Percentiles rank a stretch among this genome's conserved stretches.
Conservation (phyloP, 2,797 vertebrate species). For the Chloroceryle amazona region DNA sequence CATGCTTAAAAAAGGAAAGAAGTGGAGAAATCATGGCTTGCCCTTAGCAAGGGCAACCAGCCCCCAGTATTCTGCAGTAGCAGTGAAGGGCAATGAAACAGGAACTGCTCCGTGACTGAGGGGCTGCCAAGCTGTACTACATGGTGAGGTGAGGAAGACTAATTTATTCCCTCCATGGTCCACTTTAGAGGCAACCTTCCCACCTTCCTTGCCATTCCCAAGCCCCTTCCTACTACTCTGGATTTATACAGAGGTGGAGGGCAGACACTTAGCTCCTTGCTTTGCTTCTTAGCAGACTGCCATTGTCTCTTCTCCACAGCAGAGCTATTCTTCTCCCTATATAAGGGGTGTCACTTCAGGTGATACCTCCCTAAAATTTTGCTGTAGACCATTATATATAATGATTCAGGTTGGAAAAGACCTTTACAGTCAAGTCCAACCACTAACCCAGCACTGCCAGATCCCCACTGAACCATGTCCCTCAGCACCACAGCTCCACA, state of each 20-base stretch:
- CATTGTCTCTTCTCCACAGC: background rate
- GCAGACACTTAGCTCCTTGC: background rate
- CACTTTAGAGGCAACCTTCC: background rate
- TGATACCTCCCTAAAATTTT: background rate
- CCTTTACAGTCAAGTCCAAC: background rate
- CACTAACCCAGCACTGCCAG: background rate
- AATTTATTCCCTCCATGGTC: background rate
- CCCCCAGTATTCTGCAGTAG: fast-evolving
- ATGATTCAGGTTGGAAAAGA: background rate
- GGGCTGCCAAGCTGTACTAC: background rate
- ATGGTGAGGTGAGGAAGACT: background rate
- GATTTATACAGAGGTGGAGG: background rate
- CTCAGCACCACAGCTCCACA: background rate
- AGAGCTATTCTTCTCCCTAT: fast-evolving
- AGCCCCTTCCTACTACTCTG: background rate
- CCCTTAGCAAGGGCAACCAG: background rate
- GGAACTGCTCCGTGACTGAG: background rate
- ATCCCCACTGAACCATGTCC: background rate
- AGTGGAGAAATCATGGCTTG: background rate
- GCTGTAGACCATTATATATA: fast-evolving
- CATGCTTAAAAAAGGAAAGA: conserved; percentile 85
- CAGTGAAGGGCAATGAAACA: fast-evolving
- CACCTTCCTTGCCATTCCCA: background rate
- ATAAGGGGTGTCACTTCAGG: background rate
- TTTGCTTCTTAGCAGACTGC: background rate